Conservation (phyloP, 2,113 vertebrate species). For the Megaleporinus macrocephalus region DNA sequence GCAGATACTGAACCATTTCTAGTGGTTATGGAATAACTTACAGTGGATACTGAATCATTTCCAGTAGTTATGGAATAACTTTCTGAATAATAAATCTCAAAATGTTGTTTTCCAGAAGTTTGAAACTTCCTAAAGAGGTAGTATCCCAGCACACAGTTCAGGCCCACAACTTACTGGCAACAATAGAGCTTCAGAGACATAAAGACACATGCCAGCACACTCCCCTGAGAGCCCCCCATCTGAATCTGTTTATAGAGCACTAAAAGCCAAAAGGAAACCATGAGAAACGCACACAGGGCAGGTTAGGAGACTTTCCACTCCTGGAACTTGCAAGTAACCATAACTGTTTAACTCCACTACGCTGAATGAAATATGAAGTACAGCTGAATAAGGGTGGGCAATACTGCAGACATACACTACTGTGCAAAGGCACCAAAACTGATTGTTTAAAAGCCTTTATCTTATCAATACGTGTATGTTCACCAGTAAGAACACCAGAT, state of each 20-base stretch:
- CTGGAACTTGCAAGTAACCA: background rate
- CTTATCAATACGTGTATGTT: too few relatives aligned
- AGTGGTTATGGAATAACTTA: too few relatives aligned
- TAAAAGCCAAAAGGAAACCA: slow-evolving; percentile 25
- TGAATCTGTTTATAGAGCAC: background rate
- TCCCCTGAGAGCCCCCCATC: background rate
- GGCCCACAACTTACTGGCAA: background rate
- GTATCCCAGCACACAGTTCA: background rate
- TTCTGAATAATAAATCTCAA: too few relatives aligned
- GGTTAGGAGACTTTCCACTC: slow-evolving; percentile 44
- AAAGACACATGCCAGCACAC: background rate
- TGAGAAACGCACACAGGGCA: background rate
- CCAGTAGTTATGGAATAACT: too few relatives aligned
- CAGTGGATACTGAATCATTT: too few relatives aligned
- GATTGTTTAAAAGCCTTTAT: too few relatives aligned
- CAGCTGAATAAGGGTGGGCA: too few relatives aligned
- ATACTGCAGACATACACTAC: too few relatives aligned
- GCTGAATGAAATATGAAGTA: background rate
- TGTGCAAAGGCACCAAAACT: too few relatives aligned
- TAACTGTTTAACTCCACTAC: background rate
- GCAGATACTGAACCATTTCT: too few relatives aligned
- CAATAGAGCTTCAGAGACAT: background rate
- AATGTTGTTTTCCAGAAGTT: background rate
- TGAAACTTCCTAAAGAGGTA: background rate
- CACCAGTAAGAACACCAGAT: too few relatives aligned